Evolutionary conservation across 2,888 invertebrate species (phyloP).

Genomic region (Athalia circularis): DNA sequence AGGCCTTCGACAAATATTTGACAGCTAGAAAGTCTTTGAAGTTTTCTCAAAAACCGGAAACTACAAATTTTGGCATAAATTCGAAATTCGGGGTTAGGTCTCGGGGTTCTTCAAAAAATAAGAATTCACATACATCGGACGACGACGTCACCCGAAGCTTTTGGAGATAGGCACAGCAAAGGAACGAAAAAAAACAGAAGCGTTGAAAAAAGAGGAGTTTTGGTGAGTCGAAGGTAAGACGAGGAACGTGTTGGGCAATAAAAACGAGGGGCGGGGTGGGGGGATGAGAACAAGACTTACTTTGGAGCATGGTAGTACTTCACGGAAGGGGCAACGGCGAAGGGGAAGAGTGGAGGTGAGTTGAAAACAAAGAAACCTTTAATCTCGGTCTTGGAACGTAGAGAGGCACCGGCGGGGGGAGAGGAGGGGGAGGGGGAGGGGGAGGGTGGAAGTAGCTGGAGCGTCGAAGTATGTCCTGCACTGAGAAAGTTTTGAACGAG

Average conservation of each 20-base stretch:
- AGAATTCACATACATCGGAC: no score
- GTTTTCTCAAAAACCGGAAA: no score
- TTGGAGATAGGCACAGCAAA: no score
- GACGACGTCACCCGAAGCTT: no score
- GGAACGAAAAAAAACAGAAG: neutral
- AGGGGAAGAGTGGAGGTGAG: neutral
- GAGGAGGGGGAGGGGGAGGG: no score
- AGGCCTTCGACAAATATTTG: no score
- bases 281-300: neutral
- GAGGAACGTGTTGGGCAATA: slow-evolving; percentile 23
- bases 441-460: neutral
- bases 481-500: slow-evolving; percentile 29
- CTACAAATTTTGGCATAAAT: no score
- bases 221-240: slow-evolving; percentile 29
- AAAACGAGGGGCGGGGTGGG: neutral
- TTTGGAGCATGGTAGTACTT: slow-evolving; percentile 10
- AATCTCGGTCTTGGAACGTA: neutral
- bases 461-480: slow-evolving; percentile 20
- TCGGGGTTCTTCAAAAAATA: no score
- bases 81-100: no score
- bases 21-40: no score
- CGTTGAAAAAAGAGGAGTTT: neutral
- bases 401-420: no score
- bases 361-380: slow-evolving; percentile 33
- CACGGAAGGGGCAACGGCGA: neutral